phyloP scores from a whole-genome alignment of 2,888 invertebrate species.

The Philereme transversata region DNA sequence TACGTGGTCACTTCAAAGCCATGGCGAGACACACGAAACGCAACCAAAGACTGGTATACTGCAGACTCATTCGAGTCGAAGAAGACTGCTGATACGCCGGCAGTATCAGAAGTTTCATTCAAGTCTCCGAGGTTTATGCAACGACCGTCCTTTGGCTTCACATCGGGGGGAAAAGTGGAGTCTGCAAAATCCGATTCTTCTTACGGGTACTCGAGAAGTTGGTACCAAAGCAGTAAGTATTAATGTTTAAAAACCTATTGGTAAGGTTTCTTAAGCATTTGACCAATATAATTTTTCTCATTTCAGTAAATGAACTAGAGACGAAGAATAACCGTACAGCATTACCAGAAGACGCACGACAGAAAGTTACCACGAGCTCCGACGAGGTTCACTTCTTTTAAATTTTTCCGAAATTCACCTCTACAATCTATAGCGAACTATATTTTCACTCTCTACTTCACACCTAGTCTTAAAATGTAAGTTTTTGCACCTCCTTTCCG shows the following conservation, averaged over 20 bases:
- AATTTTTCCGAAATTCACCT: slow-evolving; percentile 38
- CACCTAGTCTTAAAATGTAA: slow-evolving; percentile 28
- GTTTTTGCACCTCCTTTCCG: slow-evolving; percentile 20
- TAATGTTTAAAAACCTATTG: not conserved
- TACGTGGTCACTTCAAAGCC: slow-evolving; percentile 93
- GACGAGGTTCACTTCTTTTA: slow-evolving; percentile 60
- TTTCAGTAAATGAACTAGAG: slow-evolving; percentile 85
- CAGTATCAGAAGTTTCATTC: slow-evolving; percentile 62
- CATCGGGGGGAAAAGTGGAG: slow-evolving; percentile 61
- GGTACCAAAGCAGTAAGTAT: slow-evolving; percentile 77
- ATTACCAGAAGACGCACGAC: slow-evolving; percentile 72
- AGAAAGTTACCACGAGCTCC: slow-evolving; percentile 52
- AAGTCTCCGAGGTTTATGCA: slow-evolving; percentile 82
- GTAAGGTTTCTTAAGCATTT: not conserved
- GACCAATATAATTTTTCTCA: slow-evolving; percentile 20
- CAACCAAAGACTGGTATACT: slow-evolving; percentile 60
- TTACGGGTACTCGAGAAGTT: slow-evolving; percentile 70
- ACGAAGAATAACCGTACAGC: slow-evolving; percentile 67
- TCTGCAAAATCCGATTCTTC: slow-evolving; percentile 64
- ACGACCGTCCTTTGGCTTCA: slow-evolving; percentile 82
- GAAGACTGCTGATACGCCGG: slow-evolving; percentile 55
- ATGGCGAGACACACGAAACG: slow-evolving; percentile 63
- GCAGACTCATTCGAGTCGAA: slow-evolving; percentile 64
- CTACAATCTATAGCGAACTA: not conserved
- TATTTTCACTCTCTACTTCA: slow-evolving; percentile 6